Evolutionary conservation across 2,888 invertebrate genomes (phyloP).

Genomic region (Trichacis sp.): DNA sequence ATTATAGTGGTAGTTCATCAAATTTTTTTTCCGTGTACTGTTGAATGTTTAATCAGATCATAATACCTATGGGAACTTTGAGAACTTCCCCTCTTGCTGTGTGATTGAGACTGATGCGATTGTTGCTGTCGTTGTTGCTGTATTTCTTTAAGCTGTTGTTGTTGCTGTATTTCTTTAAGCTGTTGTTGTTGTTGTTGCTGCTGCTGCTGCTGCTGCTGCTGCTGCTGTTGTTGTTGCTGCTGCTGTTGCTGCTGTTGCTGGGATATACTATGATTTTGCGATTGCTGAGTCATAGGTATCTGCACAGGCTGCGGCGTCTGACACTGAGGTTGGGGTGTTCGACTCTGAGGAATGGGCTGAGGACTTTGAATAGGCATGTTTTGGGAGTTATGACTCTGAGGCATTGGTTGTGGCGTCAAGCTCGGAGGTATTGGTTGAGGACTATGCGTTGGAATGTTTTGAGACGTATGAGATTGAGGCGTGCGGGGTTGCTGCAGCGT

Average conservation of each 20-base stretch:
- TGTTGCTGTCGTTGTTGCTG: slow-evolving; percentile 49
- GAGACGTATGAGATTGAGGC: slow-evolving; percentile 68
- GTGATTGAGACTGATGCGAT: slow-evolving; percentile 50
- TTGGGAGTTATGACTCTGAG: slow-evolving; percentile 62
- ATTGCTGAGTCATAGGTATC: slow-evolving; percentile 59
- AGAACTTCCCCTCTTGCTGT: slow-evolving; percentile 62
- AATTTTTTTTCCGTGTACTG: too few relatives aligned
- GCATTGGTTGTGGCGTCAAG: slow-evolving; percentile 58
- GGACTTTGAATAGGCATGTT: slow-evolving; percentile 62
- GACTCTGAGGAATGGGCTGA: slow-evolving; percentile 60
- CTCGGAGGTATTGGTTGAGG: slow-evolving; percentile 70
- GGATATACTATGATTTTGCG: slow-evolving; percentile 58
- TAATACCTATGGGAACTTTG: slow-evolving; percentile 62
- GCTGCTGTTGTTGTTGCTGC: slow-evolving; percentile 61
- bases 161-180: slow-evolving; percentile 20
- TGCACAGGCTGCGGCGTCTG: slow-evolving; percentile 65
- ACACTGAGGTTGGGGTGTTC: slow-evolving; percentile 62
- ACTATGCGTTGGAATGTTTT: slow-evolving; percentile 59
- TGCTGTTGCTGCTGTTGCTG: slow-evolving; percentile 58
- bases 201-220: slow-evolving; percentile 15
- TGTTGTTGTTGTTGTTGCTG: slow-evolving; percentile 57
- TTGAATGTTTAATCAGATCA: too few relatives aligned
- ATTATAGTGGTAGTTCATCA: too few relatives aligned
- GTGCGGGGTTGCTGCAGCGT: slow-evolving; percentile 66
- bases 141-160: slow-evolving; percentile 48